These are phyloP conservation scores for Steromphala cineraria DNA, from an alignment of 2,888 invertebrate genomes.

Conservation along the genomic window DNA sequence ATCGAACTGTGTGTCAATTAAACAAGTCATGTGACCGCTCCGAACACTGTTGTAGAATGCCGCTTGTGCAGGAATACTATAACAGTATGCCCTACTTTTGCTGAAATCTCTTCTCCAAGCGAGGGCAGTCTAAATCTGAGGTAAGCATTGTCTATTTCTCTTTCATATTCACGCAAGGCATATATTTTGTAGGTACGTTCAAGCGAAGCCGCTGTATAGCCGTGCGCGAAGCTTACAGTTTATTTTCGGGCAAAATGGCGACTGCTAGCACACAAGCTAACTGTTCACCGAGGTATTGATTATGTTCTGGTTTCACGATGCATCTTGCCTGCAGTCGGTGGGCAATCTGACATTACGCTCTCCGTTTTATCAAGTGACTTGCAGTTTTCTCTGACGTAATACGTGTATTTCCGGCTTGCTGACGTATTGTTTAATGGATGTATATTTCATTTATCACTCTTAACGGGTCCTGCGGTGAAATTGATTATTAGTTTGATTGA, in stretches of 20 bases:
- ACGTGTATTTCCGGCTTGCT: not conserved
- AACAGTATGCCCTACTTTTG: not conserved
- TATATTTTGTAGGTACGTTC: too few species aligned
- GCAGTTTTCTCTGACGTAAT: not conserved
- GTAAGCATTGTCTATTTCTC: not conserved
- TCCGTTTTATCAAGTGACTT: not conserved
- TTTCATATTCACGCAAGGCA: not conserved
- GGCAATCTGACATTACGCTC: not conserved
- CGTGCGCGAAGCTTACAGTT: not conserved
- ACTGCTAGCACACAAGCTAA: not conserved
- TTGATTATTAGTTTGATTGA: too few species aligned
- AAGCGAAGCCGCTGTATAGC: too few species aligned
- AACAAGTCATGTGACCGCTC: conserved; percentile 15
- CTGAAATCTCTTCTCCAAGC: not conserved
- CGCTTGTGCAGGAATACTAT: not conserved
- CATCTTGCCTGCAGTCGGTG: not conserved
- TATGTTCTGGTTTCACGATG: not conserved
- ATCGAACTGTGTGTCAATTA: conserved; percentile 16
- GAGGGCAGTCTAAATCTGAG: not conserved
- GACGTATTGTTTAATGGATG: not conserved
- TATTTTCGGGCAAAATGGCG: conserved; percentile 17
- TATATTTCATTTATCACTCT: too few species aligned
- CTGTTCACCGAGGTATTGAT: conserved; percentile 1
- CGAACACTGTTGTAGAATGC: not conserved
- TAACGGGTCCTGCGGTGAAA: too few species aligned